Evolutionary conservation across 53 echinoderm and acorn worm species (phyloP).

Genomic region (Stichopus horrens): DNA sequence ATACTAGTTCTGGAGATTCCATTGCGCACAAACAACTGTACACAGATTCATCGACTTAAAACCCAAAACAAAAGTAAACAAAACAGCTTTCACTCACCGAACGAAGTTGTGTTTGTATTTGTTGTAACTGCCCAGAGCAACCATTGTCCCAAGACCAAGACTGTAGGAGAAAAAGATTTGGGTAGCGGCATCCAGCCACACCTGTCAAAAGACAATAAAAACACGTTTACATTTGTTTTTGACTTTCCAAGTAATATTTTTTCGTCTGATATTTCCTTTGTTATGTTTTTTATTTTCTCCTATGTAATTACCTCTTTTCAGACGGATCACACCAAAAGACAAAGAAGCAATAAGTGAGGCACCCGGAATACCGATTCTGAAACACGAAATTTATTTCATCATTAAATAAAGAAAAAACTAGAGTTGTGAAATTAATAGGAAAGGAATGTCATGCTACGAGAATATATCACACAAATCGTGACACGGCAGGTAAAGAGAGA

Average conservation of each 20-base stretch:
- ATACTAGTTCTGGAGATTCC: no score
- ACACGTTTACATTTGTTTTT: background rate
- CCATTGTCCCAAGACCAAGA: conserved; percentile 84
- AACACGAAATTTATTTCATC: no score
- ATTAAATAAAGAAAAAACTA: no score
- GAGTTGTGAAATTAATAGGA: no score
- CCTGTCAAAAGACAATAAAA: conserved; percentile 51
- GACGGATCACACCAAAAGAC: background rate
- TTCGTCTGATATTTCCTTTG: background rate
- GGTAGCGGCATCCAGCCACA: conserved; percentile 97
- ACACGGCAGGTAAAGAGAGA: no score
- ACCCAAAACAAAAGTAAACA: no score
- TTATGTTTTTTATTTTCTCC: background rate
- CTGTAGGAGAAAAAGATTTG: conserved; percentile 98
- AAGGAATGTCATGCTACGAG: no score
- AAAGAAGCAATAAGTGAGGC: background rate
- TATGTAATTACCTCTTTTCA: background rate
- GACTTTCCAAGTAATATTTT: background rate
- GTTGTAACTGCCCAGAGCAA: conserved; percentile 93
- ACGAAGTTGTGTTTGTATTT: conserved; percentile 87
- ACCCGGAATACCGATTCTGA: background rate
- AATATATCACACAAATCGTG: no score
- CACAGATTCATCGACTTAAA: no score
- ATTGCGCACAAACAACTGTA: no score
- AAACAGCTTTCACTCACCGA: conserved; percentile 58